phyloP scores from a whole-genome alignment of 2,888 invertebrate genomes.

The Coremacera marginata region DNA sequence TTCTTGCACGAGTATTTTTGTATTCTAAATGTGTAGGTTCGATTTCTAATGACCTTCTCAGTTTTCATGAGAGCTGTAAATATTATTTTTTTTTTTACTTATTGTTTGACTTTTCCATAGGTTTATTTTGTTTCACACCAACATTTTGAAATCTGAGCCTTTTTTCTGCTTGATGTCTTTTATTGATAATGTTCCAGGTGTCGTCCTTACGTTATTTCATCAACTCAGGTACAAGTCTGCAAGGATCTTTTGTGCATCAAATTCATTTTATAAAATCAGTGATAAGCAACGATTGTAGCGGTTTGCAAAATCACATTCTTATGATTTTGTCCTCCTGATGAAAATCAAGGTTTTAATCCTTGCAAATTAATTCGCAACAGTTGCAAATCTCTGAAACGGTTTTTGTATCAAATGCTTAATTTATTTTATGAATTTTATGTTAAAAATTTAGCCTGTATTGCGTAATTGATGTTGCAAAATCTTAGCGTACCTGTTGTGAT shows the following conservation, averaged over 20 bases:
- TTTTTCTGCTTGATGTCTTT: not conserved
- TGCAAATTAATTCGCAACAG: conserved; percentile 28
- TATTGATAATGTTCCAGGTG: not conserved
- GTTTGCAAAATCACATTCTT: conserved; percentile 1
- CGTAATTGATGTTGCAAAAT: not conserved
- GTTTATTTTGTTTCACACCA: not conserved
- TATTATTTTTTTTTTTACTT: not conserved
- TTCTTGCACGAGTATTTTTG: not conserved
- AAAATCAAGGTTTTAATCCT: conserved; percentile 16
- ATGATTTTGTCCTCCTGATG: conserved; percentile 11
- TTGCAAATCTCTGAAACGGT: conserved; percentile 3
- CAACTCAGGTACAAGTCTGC: not conserved
- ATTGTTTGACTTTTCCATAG: not conserved
- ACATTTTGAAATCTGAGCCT: not conserved
- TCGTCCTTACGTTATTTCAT: not conserved
- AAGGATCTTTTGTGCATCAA: not conserved
- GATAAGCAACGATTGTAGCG: not conserved
- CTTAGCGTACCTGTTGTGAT: not conserved
- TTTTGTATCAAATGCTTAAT: too few relatives aligned
- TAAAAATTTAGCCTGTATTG: not conserved
- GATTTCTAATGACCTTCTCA: too few relatives aligned
- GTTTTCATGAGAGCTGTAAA: too few relatives aligned
- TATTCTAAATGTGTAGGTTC: not conserved
- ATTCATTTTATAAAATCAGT: too few relatives aligned
- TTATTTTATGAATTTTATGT: too few relatives aligned